Base-by-base conservation (phyloP, 2,888 invertebrate genomes). In the Aproaerema taeniolella region DNA sequence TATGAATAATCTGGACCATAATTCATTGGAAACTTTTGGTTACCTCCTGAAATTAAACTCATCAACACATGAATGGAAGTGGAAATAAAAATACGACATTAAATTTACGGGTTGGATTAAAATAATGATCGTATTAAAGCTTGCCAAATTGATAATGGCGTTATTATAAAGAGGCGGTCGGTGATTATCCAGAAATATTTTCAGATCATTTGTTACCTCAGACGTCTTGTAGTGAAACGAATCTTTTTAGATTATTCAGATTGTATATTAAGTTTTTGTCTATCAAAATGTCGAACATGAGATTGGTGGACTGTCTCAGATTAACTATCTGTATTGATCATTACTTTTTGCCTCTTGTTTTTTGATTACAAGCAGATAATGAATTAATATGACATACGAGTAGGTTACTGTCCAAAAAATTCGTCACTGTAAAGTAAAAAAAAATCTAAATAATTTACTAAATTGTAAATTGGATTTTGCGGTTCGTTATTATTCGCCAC, bases 131-230 rank as follows among this genome's bases (percentile, higher is more conserved):
- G 49, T 50, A 72, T 67, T 71, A 70, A 67, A 67, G 68, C 85
- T 80, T 83, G 85, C 82, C 74, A 83, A 85, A 85, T 86, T 74
- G 79, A 78, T 85, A 83, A 85, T 85, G 58, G 64, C 71, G 62
- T 69, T 73, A 66, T 76, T 72, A 79, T 70, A 68, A 40, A 67
- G 68, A 68, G 65, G 53, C 58, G 47, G 53, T 52, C 58, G 50
- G 46, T 53, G 62, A 67, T 67, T 60, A 62, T 63, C 59, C 53
- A 53, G 55, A 63, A 67, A 67, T 67, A 67, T 74, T 73, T 69
- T 66, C 33, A 56, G 65, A 75, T 81, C 82, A 83, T 81, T 82
- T 79, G 69, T 85, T 71, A 82, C 13, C 2, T 56, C 57, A 50
- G 65, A 61, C 63, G 61, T 70, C 77, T 67, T 55, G 63, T 61